phyloP scores from a whole-genome alignment of 2,797 vertebrate species.

The Ctenopoma multispine region DNA sequence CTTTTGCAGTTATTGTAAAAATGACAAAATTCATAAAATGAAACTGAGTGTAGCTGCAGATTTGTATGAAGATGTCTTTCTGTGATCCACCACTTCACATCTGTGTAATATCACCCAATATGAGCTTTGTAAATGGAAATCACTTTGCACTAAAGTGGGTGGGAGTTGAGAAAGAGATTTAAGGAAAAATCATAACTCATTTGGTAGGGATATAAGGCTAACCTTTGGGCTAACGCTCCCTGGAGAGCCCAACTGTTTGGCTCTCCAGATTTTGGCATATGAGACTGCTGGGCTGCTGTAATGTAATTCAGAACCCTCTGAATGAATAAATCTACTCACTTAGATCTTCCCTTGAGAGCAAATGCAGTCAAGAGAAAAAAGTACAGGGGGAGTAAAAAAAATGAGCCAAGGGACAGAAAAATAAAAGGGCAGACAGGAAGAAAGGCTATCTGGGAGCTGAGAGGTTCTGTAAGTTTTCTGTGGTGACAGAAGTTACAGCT shows the following conservation, averaged over 20 bases:
- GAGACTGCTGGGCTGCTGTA: conserved; percentile 75
- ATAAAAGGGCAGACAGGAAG: conserved; percentile 54
- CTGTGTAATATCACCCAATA: conserved; percentile 60
- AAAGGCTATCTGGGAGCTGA: conserved; percentile 51
- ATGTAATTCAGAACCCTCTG: conserved; percentile 82
- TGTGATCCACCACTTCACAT: conserved; percentile 51
- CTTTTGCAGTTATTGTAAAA: not conserved
- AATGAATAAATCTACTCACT: conserved; percentile 84
- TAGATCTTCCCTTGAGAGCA: conserved; percentile 74
- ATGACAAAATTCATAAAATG: conserved; percentile 9
- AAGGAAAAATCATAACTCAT: conserved; percentile 78
- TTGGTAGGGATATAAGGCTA: conserved; percentile 78
- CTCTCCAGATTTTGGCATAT: conserved; percentile 80
- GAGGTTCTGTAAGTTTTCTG: conserved; percentile 60
- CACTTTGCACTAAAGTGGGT: conserved; percentile 49
- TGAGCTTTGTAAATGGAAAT: conserved; percentile 56
- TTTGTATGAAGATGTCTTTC: conserved; percentile 23
- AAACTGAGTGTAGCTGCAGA: not conserved
- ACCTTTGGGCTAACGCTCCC: conserved; percentile 75
- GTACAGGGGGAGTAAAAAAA: conserved; percentile 57
- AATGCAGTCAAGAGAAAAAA: conserved; percentile 60
- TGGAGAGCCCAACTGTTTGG: conserved; percentile 68
- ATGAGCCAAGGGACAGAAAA: conserved; percentile 56
- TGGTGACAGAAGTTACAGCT: conserved; percentile 51
- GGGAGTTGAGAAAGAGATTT: conserved; percentile 72